Evolutionary conservation across 2,797 vertebrate genomes (phyloP), one percentile per base, ranked within the genome.

Genomic region (Chloroceryle inda): DNA sequence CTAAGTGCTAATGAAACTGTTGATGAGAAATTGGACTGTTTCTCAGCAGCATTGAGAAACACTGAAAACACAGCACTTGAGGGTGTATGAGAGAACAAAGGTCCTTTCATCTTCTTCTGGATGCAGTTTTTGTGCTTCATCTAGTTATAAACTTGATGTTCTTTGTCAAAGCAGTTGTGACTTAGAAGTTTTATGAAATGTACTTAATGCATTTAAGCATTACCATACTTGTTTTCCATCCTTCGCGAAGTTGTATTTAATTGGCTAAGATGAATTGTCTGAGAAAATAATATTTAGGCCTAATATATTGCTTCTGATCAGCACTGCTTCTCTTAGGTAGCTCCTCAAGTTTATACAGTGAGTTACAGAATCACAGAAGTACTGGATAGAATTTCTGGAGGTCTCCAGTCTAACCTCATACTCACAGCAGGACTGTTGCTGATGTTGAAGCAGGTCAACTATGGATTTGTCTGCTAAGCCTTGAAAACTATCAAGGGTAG

Each of bases 61-160:
- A 26, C 0, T 69, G 38, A 66, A 76, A 92, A 24, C 24, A 26
- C 8, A 86, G 42, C 37, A 63, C 58, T 78, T 14, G 82, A 38
- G 79, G 62, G 76, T 84, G 19, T 66, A 66, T 20, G 7, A 88
- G 50, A 84, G 45, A 94, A 92, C 88, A 95, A 90, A 93, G 19
- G 19, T 78, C 78, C 62, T 94, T 94, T 96, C 21, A 85, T 91
- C 64, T 91, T 88, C 55, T 74, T 94, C 81, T 94, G 35, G 55
- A 87, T 91, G 45, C 26, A 69, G 38, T 38, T 66, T 91, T 55
- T 72, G 17, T 33, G 19, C 53, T 95, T 95, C 89, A 58, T 91
- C 73, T 83, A 66, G 53, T 82, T 75, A 81, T 44, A 77, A 94
- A 78, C 17, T 88, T 58, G 45, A 68, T 66, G 53, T 5, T 86